Evolutionary conservation across 1,140 invertebrate species (phyloP).

Genomic region (Hylaeus volcanicus): DNA sequence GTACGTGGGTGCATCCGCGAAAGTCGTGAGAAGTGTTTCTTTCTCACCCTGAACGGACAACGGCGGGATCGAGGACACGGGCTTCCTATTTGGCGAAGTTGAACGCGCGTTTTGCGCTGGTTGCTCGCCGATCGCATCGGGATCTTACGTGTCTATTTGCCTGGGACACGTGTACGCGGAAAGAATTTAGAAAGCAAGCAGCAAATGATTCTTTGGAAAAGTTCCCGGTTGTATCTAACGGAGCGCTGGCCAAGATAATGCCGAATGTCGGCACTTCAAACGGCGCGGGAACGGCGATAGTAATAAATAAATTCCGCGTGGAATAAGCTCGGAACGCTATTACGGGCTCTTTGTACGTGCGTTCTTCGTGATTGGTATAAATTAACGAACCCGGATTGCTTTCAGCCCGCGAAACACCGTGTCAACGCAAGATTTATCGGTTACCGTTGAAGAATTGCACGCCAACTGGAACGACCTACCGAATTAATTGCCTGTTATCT

Average conservation of each 20-base stretch:
- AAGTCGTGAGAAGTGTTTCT: background rate
- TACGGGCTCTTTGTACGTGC: conserved; percentile 48
- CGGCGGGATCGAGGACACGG: background rate
- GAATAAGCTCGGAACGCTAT: conserved; percentile 52
- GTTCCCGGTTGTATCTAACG: background rate
- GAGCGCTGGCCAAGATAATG: conserved; percentile 32
- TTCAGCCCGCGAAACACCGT: conserved; percentile 45
- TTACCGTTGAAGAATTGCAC: conserved; percentile 51
- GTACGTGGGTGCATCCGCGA: no score
- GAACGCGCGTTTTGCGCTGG: background rate
- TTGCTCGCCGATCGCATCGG: background rate
- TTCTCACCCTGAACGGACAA: background rate
- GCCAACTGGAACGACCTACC: conserved; percentile 22
- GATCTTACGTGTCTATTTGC: conserved; percentile 21
- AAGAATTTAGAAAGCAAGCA: conserved; percentile 63
- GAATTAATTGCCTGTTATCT: conserved; percentile 53
- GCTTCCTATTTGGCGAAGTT: conserved; percentile 13
- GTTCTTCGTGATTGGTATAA: conserved; percentile 47
- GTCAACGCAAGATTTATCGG: conserved; percentile 59
- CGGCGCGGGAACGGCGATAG: conserved; percentile 14
- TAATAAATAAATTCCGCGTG: conserved; percentile 62
- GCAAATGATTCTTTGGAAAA: conserved; percentile 34
- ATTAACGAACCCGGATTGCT: conserved; percentile 52
- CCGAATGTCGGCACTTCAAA: conserved; percentile 52
- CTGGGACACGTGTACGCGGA: conserved; percentile 32